Evolutionary conservation across 2,113 vertebrate species (phyloP).

Genomic region (Petrocephalus zakoni): DNA sequence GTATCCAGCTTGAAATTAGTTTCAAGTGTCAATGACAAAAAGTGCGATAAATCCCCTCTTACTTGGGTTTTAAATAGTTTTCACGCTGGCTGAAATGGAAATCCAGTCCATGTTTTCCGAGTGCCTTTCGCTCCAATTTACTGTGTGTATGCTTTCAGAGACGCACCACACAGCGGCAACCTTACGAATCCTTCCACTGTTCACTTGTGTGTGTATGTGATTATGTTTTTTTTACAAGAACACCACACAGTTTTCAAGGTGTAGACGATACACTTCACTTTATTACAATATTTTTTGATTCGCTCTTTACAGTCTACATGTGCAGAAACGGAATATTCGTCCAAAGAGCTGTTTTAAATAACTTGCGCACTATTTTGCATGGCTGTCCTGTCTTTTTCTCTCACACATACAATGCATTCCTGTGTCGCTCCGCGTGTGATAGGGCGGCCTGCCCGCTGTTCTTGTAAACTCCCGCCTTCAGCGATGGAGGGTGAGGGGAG

Average conservation of each 20-base stretch:
- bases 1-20: neutral
- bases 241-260: conserved; percentile 25
- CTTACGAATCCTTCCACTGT: conserved; percentile 61
- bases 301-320: conserved; percentile 17
- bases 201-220: conserved; percentile 59
- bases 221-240: conserved; percentile 53
- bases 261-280: neutral
- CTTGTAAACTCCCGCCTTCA: conserved; percentile 75
- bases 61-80: conserved; percentile 1
- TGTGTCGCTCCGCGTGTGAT: conserved; percentile 68
- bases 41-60: neutral
- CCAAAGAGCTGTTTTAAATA: conserved; percentile 36
- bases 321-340: conserved; percentile 1
- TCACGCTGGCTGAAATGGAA: conserved; percentile 37
- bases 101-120: conserved; percentile 57
- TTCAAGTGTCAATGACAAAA: neutral
- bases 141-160: conserved; percentile 66
- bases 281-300: conserved; percentile 22
- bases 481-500: conserved; percentile 49
- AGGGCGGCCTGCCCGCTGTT: conserved; percentile 71
- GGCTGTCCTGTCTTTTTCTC: conserved; percentile 58
- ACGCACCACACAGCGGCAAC: conserved; percentile 61
- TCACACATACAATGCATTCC: conserved; percentile 75
- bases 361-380: conserved; percentile 64
- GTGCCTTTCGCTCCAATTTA: conserved; percentile 62